Evolutionary conservation across 2,888 invertebrate species (phyloP).

Genomic region (Taphrorychus bicolor): DNA sequence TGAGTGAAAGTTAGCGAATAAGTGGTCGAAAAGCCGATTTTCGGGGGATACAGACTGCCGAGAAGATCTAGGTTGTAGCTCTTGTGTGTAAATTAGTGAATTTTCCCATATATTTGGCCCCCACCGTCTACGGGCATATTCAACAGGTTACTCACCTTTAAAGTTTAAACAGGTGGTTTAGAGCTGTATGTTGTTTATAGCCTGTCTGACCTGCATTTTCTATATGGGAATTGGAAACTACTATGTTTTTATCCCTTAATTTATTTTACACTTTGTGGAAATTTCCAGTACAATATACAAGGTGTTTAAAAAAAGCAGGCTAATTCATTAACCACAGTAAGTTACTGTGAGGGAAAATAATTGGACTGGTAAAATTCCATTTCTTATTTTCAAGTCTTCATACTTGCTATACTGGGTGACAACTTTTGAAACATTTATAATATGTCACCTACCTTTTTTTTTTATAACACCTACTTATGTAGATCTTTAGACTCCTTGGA

Average conservation of each 20-base stretch:
- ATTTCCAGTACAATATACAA: neutral
- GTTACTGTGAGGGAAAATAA: too few species aligned
- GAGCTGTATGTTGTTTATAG: neutral
- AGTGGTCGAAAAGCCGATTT: neutral
- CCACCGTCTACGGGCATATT: neutral
- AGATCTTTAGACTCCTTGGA: too few species aligned
- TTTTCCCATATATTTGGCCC: neutral
- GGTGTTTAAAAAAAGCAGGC: too few species aligned
- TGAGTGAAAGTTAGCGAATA: neutral
- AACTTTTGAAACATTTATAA: too few species aligned
- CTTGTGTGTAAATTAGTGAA: neutral
- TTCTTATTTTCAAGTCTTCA: too few species aligned
- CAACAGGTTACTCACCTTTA: slow-evolving; percentile 25
- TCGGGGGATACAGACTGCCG: neutral
- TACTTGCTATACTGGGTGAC: too few species aligned
- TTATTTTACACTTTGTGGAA: neutral
- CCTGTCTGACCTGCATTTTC: neutral
- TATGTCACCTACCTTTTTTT: too few species aligned
- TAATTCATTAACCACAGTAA: too few species aligned
- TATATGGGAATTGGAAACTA: neutral
- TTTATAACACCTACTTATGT: too few species aligned
- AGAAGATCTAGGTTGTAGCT: slow-evolving; percentile 2
- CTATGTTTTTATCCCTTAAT: neutral
- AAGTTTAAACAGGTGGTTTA: slow-evolving; percentile 24
- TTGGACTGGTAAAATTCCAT: too few species aligned